These are phyloP conservation scores for Nanorana parkeri DNA, from an alignment of 2,113 vertebrate genomes.

Conservation along the genomic window DNA sequence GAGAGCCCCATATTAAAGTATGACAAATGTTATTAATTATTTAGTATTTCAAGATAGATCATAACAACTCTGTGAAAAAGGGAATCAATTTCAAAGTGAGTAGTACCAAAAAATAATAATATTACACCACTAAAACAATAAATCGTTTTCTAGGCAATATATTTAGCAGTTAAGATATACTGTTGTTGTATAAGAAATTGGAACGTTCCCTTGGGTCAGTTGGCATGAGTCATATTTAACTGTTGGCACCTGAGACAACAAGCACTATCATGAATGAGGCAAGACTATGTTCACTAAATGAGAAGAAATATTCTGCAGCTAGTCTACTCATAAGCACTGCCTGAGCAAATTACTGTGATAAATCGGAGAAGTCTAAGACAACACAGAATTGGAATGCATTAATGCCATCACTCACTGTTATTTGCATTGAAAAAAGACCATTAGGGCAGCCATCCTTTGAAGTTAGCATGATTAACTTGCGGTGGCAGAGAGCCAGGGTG, in stretches of 20 bases:
- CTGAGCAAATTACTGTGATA: neutral
- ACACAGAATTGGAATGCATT: neutral
- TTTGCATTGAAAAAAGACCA: slow-evolving; percentile 13
- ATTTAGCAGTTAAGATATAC: neutral
- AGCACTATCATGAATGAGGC: neutral
- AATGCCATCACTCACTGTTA: slow-evolving; percentile 22
- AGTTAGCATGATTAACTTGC: slow-evolving; percentile 18
- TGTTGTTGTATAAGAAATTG: neutral
- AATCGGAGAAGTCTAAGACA: neutral
- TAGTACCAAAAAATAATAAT: neutral
- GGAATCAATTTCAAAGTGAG: too few species aligned
- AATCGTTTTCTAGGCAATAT: neutral
- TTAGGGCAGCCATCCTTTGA: slow-evolving; percentile 16
- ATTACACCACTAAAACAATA: neutral
- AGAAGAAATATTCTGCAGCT: slow-evolving; percentile 14
- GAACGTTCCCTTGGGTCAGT: slow-evolving; percentile 15
- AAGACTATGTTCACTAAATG: slow-evolving; percentile 12
- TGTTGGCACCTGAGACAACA: slow-evolving; percentile 11
- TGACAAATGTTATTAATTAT: slow-evolving; percentile 5
- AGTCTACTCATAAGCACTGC: neutral
- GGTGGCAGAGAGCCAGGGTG: slow-evolving; percentile 4
- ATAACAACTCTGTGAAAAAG: too few species aligned
- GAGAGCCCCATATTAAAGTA: neutral
- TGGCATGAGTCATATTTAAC: slow-evolving; percentile 17
- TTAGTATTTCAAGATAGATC: neutral